Evolutionary conservation across 2,888 invertebrate genomes (phyloP), one percentile per base, ranked within the genome.

Genomic region (Drosophila barbarae): DNA sequence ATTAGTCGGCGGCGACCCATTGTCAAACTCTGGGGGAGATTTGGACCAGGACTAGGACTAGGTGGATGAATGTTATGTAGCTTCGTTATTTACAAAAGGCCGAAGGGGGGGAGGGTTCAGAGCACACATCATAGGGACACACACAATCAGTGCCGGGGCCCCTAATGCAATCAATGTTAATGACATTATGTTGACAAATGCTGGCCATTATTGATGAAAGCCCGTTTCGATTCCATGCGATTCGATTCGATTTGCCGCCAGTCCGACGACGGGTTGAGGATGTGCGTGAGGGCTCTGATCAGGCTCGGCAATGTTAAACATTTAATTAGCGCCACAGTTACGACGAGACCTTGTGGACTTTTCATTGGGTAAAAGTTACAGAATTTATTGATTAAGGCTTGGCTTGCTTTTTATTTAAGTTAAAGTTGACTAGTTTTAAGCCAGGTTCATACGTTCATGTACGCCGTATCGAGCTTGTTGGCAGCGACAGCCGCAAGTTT

Each of bases 121-220:
- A 32, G 36, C 59, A 44, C 23, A 59, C 58, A 38, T 55, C 55
- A 52, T 51, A 35, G 55, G 28, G 21, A 34, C 57, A 42, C 42
- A 30, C 69, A 79, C 84, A 81, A 84, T 81, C 81, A 82, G 79
- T 77, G 80, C 71, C 58, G 63, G 63, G 70, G 70, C 72, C 70
- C 72, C 70, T 75, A 82, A 74, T 80, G 80, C 83, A 82, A 82
- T 82, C 81, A 82, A 82, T 85, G 85, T 74, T 80, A 85, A 84
- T 85, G 85, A 81, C 84, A 85, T 85, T 85, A 81, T 84, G 78
- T 77, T 81, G 84, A 81, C 84, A 82, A 84, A 85, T 83, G 84
- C 80, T 81, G 76, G 75, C 75, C 71, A 85, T 85, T 84, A 82
- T 85, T 82, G 82, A 85, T 83, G 81, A 77, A 75, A 76, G 71